A percentile compares a stretch with the other conserved stretches of the same genome.
phyloP scores from a whole-genome alignment of 2,888 invertebrate species.

The Molanna angustata region DNA sequence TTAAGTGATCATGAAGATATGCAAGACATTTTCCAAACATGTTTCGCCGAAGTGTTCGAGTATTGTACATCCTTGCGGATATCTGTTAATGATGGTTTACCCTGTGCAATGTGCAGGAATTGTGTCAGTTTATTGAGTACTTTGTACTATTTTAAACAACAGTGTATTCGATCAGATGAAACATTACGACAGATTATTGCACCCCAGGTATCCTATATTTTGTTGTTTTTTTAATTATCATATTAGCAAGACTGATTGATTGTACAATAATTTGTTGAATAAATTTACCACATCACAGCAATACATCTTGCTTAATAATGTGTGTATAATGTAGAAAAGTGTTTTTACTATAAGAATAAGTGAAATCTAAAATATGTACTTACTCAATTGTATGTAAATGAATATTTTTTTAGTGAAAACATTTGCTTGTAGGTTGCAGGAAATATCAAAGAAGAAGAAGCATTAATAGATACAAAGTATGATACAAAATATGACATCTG shows the following conservation, averaged over 20 bases:
- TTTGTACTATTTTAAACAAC: conserved; percentile 22
- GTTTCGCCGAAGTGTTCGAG: conserved; percentile 16
- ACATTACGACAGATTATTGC: conserved; percentile 19
- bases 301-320: no score
- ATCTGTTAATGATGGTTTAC: conserved; percentile 19
- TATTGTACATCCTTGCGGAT: conserved; percentile 19
- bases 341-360: no score
- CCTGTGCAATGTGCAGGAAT: conserved; percentile 12
- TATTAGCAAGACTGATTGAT: no score
- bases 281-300: no score
- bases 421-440: conserved; percentile 8
- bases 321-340: no score
- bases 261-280: no score
- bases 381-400: no score
- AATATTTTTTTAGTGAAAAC: background rate
- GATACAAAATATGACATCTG: conserved; percentile 16
- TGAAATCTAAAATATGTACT: background rate
- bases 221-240: no score
- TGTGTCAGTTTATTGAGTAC: conserved; percentile 18
- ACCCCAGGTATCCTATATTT: conserved; percentile 21
- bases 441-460: conserved; percentile 21
- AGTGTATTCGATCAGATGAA: conserved; percentile 20
- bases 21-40: conserved; percentile 22
- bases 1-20: conserved; percentile 19
- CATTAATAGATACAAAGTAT: conserved; percentile 9